Conservation (phyloP, 2,888 invertebrate genomes). For the Leptopterna dolabrata region DNA sequence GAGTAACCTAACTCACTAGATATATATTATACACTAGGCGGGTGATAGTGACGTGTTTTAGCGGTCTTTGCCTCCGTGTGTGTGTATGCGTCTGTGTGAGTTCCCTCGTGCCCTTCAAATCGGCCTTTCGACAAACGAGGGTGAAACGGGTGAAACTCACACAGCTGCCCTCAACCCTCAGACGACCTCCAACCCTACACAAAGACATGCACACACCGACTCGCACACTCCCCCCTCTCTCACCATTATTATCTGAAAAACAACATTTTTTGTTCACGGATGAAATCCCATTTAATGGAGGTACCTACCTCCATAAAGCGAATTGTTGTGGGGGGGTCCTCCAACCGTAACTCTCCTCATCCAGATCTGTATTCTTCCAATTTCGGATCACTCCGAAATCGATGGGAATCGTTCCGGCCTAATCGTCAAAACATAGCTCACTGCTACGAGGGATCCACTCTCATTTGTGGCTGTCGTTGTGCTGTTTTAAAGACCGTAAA, state of each 20-base stretch:
- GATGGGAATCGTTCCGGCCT: no score
- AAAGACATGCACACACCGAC: background rate
- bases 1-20: background rate
- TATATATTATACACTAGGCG: no score
- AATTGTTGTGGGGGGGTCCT: no score
- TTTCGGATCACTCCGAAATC: no score
- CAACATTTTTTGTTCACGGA: slow-evolving; percentile 6
- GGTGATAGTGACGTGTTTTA: background rate
- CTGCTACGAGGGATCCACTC: no score
- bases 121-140: background rate
- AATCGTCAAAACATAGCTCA: no score
- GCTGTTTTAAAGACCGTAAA: no score
- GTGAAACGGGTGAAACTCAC: background rate
- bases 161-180: background rate
- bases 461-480: no score
- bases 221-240: background rate
- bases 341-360: no score
- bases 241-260: background rate
- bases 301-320: background rate
- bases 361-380: no score
- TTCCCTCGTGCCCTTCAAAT: background rate
- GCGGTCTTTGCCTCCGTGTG: background rate
- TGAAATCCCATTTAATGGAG: background rate
- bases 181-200: background rate
- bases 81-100: background rate